phyloP scores from a whole-genome alignment of 1,140 invertebrate genomes.

The Gryllus bimaculatus region DNA sequence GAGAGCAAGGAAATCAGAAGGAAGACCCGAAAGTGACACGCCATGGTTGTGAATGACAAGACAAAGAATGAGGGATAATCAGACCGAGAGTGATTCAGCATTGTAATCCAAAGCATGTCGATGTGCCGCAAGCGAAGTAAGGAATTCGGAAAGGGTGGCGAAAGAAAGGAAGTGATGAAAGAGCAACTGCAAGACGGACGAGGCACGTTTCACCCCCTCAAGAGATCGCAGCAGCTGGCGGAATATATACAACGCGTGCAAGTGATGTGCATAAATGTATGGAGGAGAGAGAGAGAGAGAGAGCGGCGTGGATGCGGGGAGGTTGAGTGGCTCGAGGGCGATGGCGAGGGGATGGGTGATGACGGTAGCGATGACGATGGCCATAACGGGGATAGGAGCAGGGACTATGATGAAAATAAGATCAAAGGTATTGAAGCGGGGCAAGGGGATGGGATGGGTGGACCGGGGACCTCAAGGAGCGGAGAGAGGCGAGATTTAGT shows the following conservation, averaged over 20 bases:
- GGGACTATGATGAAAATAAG: not conserved
- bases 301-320: not conserved
- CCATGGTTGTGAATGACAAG: not conserved
- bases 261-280: not conserved
- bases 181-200: not conserved
- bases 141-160: not conserved
- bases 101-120: not conserved
- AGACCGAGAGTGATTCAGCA: not conserved
- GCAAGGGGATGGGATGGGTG: not conserved
- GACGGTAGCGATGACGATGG: not conserved
- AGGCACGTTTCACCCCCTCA: not conserved
- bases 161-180: not conserved
- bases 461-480: not conserved
- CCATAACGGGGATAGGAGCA: not conserved
- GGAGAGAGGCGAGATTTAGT: not conserved
- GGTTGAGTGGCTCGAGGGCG: not conserved
- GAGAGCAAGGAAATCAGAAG: not conserved
- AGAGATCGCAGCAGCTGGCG: not conserved
- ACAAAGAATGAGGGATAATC: not conserved
- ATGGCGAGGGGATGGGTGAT: not conserved
- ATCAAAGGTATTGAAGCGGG: not conserved
- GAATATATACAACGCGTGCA: not conserved
- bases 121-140: not conserved
- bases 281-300: not conserved
- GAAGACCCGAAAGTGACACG: not conserved